Evolutionary conservation across 1,140 invertebrate species (phyloP), one percentile per base, ranked within the genome.

Genomic region (Callitettix versicolor): DNA sequence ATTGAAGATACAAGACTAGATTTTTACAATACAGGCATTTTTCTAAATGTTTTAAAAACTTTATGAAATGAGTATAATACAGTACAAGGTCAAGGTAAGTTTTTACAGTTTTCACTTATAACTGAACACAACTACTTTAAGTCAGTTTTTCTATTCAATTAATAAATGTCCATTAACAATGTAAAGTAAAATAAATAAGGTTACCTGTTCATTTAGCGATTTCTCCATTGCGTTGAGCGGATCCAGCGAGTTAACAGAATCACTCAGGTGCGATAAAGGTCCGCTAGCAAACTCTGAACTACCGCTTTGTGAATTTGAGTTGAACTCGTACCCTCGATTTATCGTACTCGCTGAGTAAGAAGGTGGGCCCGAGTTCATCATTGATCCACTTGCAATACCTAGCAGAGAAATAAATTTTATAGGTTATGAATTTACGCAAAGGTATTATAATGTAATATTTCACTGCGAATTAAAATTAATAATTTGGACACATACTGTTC

Each of bases 191-290:
- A 30, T 22, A 17, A 53, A 61, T 44, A 5, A 38, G 40, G 62
- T 64, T 75, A 91, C 86, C 79, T 91, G 88, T 71, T 92, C 89
- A 69, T 86, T 91, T 3, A 94, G 73, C 59, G 85, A 85, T 67
- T 92, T 92, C 66, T 93, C 89, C 84, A 93, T 92, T 26, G 89
- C 88, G 69, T 90, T 91, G 0, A 93, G 74, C 22, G 89, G 86
- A 72, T 93, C 89, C 41, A 93, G 73, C 4, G 86, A 86, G 67
- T 87, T 89, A 44, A 88, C 85, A 44, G 84, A 85, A 57, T 90
- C 87, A 63, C 79, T 85, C n/a, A 89, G 69, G 66, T 89, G 85
- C 20, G 82, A 82, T 6, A 89, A 68, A 24, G 87, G 83, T 40
- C 81, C 80, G 76, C 75, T 74, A 5, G 73, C 69, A 59, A 77